Evolutionary conservation across 1,140 invertebrate genomes (phyloP).

Genomic region (Dinoponera quadriceps): DNA sequence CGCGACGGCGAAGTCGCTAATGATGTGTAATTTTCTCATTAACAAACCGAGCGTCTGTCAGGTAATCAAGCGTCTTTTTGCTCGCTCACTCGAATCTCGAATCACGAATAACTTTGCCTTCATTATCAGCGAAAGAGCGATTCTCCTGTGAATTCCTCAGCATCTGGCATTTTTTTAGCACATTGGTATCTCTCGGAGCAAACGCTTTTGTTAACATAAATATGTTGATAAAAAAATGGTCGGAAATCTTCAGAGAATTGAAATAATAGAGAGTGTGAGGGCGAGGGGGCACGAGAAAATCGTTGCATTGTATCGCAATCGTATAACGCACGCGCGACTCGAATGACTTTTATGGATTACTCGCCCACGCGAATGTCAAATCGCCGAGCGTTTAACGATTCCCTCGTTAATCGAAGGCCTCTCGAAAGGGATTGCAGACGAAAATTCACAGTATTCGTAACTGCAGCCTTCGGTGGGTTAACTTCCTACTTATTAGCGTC

Average conservation of each 20-base stretch:
- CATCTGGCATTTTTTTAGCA: neutral
- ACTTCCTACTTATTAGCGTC: conserved; percentile 55
- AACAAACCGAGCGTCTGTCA: no score
- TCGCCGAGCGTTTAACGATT: neutral
- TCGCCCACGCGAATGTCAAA: neutral
- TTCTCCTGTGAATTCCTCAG: neutral
- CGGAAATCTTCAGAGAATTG: no score
- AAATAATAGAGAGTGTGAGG: no score
- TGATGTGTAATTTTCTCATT: no score
- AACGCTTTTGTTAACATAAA: no score
- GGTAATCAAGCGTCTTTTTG: no score
- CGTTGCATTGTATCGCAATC: no score
- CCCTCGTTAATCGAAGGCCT: neutral
- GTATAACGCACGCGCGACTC: no score
- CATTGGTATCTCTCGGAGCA: neutral
- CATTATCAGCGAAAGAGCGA: neutral
- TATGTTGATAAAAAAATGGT: no score
- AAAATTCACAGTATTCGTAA: neutral
- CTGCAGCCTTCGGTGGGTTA: conserved; percentile 33
- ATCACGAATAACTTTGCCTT: neutral
- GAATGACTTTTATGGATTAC: neutral
- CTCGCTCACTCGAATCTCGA: neutral
- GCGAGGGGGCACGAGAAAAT: no score
- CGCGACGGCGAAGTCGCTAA: no score
- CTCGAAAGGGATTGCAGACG: neutral